Conservation (phyloP, 2,888 invertebrate genomes). For the Cosmia trapezina region DNA sequence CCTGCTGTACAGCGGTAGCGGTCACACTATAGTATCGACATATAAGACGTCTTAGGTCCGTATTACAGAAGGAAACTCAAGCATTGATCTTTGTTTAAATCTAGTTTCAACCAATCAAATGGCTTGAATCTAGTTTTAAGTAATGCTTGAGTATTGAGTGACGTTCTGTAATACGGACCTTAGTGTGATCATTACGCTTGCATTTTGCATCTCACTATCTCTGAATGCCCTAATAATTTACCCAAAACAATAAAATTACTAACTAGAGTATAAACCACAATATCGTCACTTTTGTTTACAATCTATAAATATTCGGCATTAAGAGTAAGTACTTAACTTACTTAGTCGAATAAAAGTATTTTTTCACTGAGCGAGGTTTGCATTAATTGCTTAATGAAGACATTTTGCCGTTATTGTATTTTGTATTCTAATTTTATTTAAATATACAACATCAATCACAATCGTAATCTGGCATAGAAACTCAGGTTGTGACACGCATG, state of each 20-base stretch:
- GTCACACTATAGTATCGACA: too few species aligned
- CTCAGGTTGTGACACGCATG: background rate
- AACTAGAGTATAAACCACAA: constrained; percentile 34
- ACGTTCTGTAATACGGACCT: too few species aligned
- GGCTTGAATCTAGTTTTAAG: too few species aligned
- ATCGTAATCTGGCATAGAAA: background rate
- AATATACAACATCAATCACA: constrained; percentile 10
- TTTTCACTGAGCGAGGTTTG: constrained; percentile 6
- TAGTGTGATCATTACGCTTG: too few species aligned
- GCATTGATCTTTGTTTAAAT: too few species aligned
- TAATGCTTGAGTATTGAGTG: too few species aligned
- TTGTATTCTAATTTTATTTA: constrained; percentile 3
- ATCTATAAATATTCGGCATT: constrained; percentile 14
- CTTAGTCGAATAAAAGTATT: constrained; percentile 17
- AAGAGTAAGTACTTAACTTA: constrained; percentile 13
- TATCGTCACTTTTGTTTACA: constrained; percentile 42
- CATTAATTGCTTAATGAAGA: constrained; percentile 12
- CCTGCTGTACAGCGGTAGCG: too few species aligned
- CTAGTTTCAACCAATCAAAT: too few species aligned
- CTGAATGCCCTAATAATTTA: constrained; percentile 27
- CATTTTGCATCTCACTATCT: constrained; percentile 22
- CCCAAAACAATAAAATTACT: constrained; percentile 24
- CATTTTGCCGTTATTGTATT: constrained; percentile 1
- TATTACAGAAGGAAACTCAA: too few species aligned
- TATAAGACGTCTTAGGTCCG: too few species aligned